A percentile compares a stretch with the other conserved stretches of the same genome.
These are phyloP conservation scores for Zoanthus sansibaricus DNA, from an alignment of 92 coral and sea anemone genomes.

Conservation along the genomic window DNA sequence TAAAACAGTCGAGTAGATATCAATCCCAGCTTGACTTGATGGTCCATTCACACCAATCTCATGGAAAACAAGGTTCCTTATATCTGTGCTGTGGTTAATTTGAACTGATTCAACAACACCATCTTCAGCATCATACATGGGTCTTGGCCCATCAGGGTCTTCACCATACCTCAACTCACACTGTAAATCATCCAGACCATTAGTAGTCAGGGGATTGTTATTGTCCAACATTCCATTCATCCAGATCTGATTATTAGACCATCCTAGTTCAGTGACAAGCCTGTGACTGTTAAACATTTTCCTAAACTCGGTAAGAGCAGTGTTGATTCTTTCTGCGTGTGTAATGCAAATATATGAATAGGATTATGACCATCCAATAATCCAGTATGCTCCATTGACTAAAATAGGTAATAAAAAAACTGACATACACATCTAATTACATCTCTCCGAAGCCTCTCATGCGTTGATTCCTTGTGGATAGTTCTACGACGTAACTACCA, in stretches of 20 bases:
- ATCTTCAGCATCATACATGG: slow-evolving; percentile 32
- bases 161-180: slow-evolving; percentile 36
- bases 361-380: slow-evolving; percentile 46
- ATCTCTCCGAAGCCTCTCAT: slow-evolving; percentile 55
- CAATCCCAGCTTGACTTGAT: slow-evolving; percentile 79
- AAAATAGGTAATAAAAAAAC: slow-evolving; percentile 36
- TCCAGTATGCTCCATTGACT: slow-evolving; percentile 45
- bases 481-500: neutral
- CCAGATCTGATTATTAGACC: slow-evolving; percentile 54
- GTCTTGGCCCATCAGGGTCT: slow-evolving; percentile 52
- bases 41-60: slow-evolving; percentile 50
- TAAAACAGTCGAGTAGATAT: slow-evolving; percentile 67
- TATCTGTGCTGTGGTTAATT: slow-evolving; percentile 13
- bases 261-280: slow-evolving; percentile 47
- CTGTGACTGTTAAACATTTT: slow-evolving; percentile 49
- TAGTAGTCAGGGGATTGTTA: slow-evolving; percentile 35
- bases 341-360: slow-evolving; percentile 43
- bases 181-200: slow-evolving; percentile 26
- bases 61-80: slow-evolving; percentile 40
- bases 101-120: slow-evolving; percentile 52
- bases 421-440: slow-evolving; percentile 47
- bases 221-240: slow-evolving; percentile 48
- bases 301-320: slow-evolving; percentile 42
- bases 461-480: slow-evolving; percentile 33
- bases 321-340: slow-evolving; percentile 28